These are phyloP conservation scores for Drepana falcataria DNA, from an alignment of 2,888 invertebrate genomes.

Conservation along the genomic window DNA sequence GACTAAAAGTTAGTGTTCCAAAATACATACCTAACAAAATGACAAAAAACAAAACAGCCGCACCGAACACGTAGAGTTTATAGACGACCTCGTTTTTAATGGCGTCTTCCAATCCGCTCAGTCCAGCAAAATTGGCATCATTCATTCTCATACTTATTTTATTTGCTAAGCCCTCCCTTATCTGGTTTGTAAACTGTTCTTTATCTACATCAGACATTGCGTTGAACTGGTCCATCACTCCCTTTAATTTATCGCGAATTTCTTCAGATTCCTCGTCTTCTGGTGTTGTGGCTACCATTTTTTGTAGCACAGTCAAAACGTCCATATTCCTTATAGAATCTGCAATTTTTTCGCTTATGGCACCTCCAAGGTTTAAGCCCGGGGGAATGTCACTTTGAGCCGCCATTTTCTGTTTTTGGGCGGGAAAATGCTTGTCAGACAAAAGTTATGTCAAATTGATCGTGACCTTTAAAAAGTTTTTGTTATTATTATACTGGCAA, in stretches of 20 bases:
- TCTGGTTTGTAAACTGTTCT: slow-evolving; percentile 42
- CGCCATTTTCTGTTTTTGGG: slow-evolving; percentile 33
- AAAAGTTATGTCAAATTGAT: neutral
- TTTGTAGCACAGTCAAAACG: slow-evolving; percentile 46
- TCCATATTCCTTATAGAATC: slow-evolving; percentile 59
- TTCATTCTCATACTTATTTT: slow-evolving; percentile 44
- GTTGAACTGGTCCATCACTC: slow-evolving; percentile 44
- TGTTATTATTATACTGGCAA: too few relatives aligned
- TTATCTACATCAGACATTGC: slow-evolving; percentile 50
- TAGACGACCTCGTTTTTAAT: slow-evolving; percentile 44
- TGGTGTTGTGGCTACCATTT: slow-evolving; percentile 43
- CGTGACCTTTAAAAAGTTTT: neutral
- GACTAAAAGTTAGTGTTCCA: too few relatives aligned
- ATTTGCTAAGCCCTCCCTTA: slow-evolving; percentile 50
- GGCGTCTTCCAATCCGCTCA: slow-evolving; percentile 48
- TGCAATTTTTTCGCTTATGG: slow-evolving; percentile 45
- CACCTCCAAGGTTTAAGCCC: slow-evolving; percentile 37
- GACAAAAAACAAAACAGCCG: slow-evolving; percentile 43
- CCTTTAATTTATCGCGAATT: slow-evolving; percentile 42
- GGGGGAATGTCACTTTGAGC: slow-evolving; percentile 21
- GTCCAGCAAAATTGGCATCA: slow-evolving; percentile 35
- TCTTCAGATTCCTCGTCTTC: slow-evolving; percentile 51
- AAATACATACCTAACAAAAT: slow-evolving; percentile 46
- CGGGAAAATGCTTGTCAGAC: slow-evolving; percentile 4
- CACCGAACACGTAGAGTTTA: slow-evolving; percentile 42